Evolutionary conservation across 1,140 invertebrate species (phyloP), one percentile per base, ranked within the genome.

Genomic region (Sipha flava): DNA sequence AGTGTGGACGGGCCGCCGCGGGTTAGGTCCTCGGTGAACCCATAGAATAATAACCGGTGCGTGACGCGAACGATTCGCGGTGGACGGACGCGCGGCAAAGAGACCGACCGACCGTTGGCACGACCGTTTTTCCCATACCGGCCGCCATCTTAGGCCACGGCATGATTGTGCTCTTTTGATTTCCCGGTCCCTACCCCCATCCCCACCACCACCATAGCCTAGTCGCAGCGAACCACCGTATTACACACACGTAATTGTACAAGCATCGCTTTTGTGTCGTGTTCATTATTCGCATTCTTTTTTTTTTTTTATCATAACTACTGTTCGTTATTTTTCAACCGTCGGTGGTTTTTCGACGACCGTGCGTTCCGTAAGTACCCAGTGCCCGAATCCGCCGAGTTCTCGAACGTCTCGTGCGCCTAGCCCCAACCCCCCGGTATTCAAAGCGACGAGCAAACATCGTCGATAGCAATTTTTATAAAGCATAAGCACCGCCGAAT

Each of bases 101-200:
- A 21, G 40, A 16, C 47, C 1, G 21, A 5, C 21, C 21, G 64
- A 26, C 49, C 14, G 34, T 77, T 77, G 73, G 73, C 14, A 77
- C 34, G 34, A 77, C 52, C 23, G 73, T 77, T 77, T 57, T 77
- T 57, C 52, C 72, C 47, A 23, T 21, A 40, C 34, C 52, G 52
- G 73, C 49, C 4, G 73, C 73, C 73, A 77, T 77, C 34, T 77
- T 77, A 59, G 73, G 73, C 73, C 52, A 77, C 52, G 52, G 73
- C 73, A 77, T 77, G 73, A 77, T 77, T 77, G 73, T 77, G 73
- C 73, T 77, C 18, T 77, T 77, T 77, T 77, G 73, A 77, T 77
- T 77, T 77, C 73, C 73, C 73, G 49, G 73, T 57, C 73, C 52
- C 47, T 29, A 34, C 72, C 49, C 5, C 31, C 73, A 29, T 40